These are phyloP conservation scores for Tragelaphus oryx DNA, from an alignment of 2,797 vertebrate species.

Conservation along the genomic window DNA sequence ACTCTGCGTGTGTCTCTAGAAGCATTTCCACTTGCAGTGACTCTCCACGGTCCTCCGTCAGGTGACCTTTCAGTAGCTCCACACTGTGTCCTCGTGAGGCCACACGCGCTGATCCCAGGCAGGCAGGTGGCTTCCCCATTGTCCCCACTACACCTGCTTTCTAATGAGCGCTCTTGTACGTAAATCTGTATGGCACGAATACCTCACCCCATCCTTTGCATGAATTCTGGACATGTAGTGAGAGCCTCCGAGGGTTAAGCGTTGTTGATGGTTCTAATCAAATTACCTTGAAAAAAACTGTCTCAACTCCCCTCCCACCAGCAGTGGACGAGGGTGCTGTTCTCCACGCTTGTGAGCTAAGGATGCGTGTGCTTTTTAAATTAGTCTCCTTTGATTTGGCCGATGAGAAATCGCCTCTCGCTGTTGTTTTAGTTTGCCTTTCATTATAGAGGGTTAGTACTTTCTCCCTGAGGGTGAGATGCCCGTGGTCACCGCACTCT, in stretches of 20 bases:
- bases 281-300: background rate
- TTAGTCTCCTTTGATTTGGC: background rate
- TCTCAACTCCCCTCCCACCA: background rate
- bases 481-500: background rate
- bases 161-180: background rate
- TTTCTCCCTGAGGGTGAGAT: background rate
- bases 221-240: background rate
- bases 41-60: accelerated
- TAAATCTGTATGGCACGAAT: background rate
- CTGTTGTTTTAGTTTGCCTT: background rate
- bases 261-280: background rate
- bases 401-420: background rate
- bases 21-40: too few relatives aligned
- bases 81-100: background rate
- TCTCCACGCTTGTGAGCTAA: background rate
- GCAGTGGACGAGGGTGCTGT: background rate
- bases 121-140: background rate
- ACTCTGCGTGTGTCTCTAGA: background rate
- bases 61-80: background rate
- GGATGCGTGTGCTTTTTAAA: background rate
- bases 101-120: background rate
- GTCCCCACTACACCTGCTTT: too few relatives aligned
- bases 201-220: background rate
- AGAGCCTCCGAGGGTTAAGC: background rate
- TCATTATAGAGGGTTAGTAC: background rate